phyloP scores from a whole-genome alignment of 2,888 invertebrate genomes.

The Agrochola lota region DNA sequence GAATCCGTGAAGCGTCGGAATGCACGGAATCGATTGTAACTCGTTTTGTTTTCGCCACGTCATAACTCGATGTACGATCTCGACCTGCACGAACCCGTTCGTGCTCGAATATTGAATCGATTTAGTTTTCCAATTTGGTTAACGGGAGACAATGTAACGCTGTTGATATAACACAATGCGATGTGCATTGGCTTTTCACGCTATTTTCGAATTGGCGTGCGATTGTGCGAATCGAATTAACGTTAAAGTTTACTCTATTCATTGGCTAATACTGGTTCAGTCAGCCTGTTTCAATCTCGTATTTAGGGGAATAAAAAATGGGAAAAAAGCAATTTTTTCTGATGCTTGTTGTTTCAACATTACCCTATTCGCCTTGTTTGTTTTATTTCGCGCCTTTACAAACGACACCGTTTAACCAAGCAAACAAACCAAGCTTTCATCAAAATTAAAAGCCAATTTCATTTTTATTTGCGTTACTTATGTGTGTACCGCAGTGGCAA shows the following conservation, averaged over 20 bases:
- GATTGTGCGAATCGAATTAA: constrained; percentile 41
- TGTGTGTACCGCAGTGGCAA: neutral
- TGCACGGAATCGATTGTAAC: constrained; percentile 88
- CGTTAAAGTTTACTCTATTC: constrained; percentile 29
- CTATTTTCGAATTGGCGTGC: constrained; percentile 40
- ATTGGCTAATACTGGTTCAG: constrained; percentile 12
- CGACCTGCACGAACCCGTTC: constrained; percentile 72
- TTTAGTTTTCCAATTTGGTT: constrained; percentile 64
- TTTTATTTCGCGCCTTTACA: constrained; percentile 25
- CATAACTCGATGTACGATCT: constrained; percentile 85
- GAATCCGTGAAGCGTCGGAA: constrained; percentile 88
- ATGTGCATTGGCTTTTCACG: constrained; percentile 42
- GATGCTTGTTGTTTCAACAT: neutral
- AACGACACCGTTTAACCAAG: constrained; percentile 12
- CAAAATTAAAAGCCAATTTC: constrained; percentile 35
- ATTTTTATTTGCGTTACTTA: constrained; percentile 31
- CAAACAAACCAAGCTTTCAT: constrained; percentile 29
- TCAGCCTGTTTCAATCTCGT: neutral
- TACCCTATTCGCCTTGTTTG: constrained; percentile 15
- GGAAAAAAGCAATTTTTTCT: neutral
- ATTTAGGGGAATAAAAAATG: constrained; percentile 13
- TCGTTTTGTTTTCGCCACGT: constrained; percentile 90
- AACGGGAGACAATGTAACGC: constrained; percentile 50
- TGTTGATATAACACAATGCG: constrained; percentile 37
- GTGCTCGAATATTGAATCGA: constrained; percentile 67